Base-by-base conservation (phyloP, 1,140 invertebrate species). In the Chrysoperla carnea region DNA sequence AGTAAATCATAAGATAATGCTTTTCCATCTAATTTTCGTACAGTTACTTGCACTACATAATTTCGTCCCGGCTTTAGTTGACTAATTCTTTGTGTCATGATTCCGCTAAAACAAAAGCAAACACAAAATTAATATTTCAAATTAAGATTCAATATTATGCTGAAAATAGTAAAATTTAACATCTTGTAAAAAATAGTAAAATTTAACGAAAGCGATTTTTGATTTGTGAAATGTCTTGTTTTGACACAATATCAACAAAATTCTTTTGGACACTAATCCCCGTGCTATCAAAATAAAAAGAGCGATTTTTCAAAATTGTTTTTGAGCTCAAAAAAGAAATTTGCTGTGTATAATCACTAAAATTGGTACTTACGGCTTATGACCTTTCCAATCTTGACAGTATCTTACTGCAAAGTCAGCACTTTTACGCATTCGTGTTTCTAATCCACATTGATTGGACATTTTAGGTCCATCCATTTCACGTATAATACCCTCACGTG, bases 11-110 rank as follows among this genome's bases (percentile, higher is more conserved):
- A 68, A 6, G 64, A 63, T 11, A 68, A 47, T 8, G 60, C 53
- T 49, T 59, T 63, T 39, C 64, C 64, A 39, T 55, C 53, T 15
- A 52, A 52, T 43, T 66, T 62, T 37, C 58, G 55, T 5, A 66
- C 58, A 8, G 60, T 66, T 1, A 68, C 56, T 50, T 67, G 64
- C 6, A 67, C 52, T 4, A 61, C 49, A 44, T 68, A 68, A 39
- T 44, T 54, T 48, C 52, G 52, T 4, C 55, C 57, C 9, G 61
- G 52, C 31, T 56, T 56, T 23, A 68, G 48, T 7, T 60, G 51
- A n/a, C 39, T 47, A 6, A 68, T 60, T 43, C 48, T 55, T 42
- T 67, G 52, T 1, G 52, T 58, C n/a, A 66, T 49, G n/a, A 59
- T 53, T 39, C 50, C 40, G 36, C 63, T 65, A 41, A 28, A 59